Conservation (phyloP, 2,888 invertebrate species). For the Tenthredo scrophulariae region DNA sequence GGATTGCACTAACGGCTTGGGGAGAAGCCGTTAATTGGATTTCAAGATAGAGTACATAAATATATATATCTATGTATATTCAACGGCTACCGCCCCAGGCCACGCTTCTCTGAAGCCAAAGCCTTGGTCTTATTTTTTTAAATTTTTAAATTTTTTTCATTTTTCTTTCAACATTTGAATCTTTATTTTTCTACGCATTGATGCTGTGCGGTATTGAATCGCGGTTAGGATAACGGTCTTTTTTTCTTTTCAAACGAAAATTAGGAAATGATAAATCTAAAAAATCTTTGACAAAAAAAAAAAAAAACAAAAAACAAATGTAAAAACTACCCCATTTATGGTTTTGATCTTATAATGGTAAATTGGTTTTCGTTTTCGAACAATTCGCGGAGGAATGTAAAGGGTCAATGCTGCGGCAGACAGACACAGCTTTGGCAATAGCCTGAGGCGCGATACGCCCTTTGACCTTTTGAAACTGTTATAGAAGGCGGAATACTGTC, state of each 20-base stretch:
- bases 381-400: neutral
- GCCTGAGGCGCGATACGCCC: slow-evolving; percentile 16
- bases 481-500: neutral
- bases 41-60: slow-evolving; percentile 1
- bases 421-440: slow-evolving; percentile 22
- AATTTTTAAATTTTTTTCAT: neutral
- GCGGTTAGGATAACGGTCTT: neutral
- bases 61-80: neutral
- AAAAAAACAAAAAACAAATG: too few species aligned
- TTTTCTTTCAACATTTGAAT: neutral
- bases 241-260: too few species aligned
- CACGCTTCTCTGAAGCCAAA: neutral
- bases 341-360: neutral
- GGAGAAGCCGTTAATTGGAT: slow-evolving; percentile 49
- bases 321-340: neutral
- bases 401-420: neutral
- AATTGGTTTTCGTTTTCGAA: too few species aligned
- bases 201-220: neutral
- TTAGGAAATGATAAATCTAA: neutral
- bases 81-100: neutral
- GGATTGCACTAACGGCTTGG: slow-evolving; percentile 23
- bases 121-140: neutral
- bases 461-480: neutral
- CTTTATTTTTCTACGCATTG: neutral
- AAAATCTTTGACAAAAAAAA: too few species aligned